Base-by-base conservation (phyloP, 2,797 vertebrate species). In the Poeciliopsis infans region DNA sequence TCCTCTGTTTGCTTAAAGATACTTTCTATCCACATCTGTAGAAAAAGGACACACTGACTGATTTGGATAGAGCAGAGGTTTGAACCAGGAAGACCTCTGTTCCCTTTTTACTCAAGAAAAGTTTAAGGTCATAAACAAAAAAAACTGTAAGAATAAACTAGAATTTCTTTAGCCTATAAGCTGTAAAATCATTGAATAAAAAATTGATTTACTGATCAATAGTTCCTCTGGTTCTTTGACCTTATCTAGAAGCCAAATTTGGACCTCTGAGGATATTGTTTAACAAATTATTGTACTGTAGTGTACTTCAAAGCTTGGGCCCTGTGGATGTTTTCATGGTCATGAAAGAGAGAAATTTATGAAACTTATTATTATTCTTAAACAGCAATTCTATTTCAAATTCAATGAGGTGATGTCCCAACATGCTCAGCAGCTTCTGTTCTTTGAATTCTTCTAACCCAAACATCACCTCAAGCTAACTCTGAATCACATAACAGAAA, bases 391-490 rank as follows among this genome's bases (percentile, higher is more conserved):
- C 39, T 69, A 43, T 83, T 87, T 69, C 78, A 90, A 85, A 90
- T 80, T 72, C 80, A 88, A 83, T 7, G 23, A 83, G 87, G 36
- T 33, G 75, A 72, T 79, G 92, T 83, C 80, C 72, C 77, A 47
- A 87, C 92, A 90, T 33, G 88, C 87, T 85, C 64, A 49, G 74
- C 79, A 81, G 80, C 74, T 80, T 45, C 79, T 77, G 87, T 81
- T 82, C 75, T 80, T 82, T 70, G 46, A 92, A 91, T 90, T 91
- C 83, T 73, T 81, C 53, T 43, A 41, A 80, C 33, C 47, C 41
- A 80, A 84, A 85, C 51, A 76, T 72, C 79, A 85, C 85, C 80
- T 71, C 59, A 46, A 85, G 79, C 45, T 53, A 75, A 87, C 69
- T 78, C 76, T 61, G 75, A 61, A 83, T 86, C 59, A 80, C 55